Conservation (phyloP, 2,797 vertebrate species). For the Sarcoramphus papa region DNA sequence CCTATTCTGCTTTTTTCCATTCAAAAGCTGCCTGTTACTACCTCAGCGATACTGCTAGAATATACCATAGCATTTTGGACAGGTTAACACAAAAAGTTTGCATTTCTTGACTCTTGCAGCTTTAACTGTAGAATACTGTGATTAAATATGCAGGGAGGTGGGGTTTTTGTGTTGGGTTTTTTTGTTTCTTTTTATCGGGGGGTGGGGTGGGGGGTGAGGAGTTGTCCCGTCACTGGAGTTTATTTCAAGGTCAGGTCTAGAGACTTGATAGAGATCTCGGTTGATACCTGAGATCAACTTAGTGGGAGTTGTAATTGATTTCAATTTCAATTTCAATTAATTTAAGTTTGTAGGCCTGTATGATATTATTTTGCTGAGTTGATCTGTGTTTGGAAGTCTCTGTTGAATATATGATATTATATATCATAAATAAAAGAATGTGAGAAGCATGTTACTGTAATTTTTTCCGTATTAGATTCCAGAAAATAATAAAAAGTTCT, state of each 20-base stretch:
- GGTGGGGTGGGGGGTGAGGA: no score
- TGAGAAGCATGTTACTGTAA: background rate
- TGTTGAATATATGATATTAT: background rate
- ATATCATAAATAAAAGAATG: background rate
- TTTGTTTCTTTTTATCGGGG: background rate
- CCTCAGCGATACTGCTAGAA: background rate
- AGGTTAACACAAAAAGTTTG: background rate
- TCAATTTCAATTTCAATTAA: background rate
- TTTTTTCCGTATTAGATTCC: background rate
- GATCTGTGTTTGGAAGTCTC: background rate
- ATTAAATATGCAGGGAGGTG: background rate
- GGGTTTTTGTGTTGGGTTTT: background rate
- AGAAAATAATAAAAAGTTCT: background rate
- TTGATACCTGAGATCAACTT: background rate
- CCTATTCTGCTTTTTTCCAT: background rate
- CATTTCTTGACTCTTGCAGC: background rate
- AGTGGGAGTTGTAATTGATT: background rate
- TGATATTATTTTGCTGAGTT: background rate
- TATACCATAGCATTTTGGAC: background rate
- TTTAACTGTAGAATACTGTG: background rate
- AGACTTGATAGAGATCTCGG: background rate
- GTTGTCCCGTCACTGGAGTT: background rate
- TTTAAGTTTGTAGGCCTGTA: background rate
- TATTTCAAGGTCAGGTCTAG: background rate
- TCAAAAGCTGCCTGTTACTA: background rate